Percentiles rank a stretch among this genome's conserved stretches.
Conservation (phyloP, 2,888 invertebrate species). For the Caenorhabditis japonica region DNA sequence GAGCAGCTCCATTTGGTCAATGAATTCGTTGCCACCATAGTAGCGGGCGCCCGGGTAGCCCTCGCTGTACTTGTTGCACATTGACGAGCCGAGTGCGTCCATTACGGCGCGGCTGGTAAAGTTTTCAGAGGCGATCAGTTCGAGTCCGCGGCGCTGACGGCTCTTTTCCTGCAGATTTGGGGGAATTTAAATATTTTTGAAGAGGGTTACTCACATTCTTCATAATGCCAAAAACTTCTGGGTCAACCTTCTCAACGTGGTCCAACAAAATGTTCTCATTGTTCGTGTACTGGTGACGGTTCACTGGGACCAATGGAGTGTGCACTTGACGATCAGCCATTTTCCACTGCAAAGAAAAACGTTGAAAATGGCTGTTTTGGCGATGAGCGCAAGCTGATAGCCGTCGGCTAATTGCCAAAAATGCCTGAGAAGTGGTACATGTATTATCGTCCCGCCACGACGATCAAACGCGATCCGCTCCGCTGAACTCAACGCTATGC, state of each 20-base stretch:
- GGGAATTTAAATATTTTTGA: background rate
- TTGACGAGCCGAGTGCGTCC: slow-evolving; percentile 80
- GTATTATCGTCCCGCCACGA: too few relatives aligned
- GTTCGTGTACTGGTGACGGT: slow-evolving; percentile 55
- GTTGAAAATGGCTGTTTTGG: too few relatives aligned
- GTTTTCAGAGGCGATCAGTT: slow-evolving; percentile 94
- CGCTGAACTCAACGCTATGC: too few relatives aligned
- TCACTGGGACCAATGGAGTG: slow-evolving; percentile 68
- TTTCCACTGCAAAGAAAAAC: slow-evolving; percentile 40
- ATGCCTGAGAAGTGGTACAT: too few relatives aligned
- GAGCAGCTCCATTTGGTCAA: slow-evolving; percentile 91
- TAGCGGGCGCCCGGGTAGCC: slow-evolving; percentile 85
- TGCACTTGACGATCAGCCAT: slow-evolving; percentile 59
- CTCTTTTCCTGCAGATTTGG: slow-evolving; percentile 84
- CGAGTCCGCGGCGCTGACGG: slow-evolving; percentile 88
- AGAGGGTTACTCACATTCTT: slow-evolving; percentile 64
- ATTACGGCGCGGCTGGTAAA: slow-evolving; percentile 79
- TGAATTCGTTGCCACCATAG: slow-evolving; percentile 95
- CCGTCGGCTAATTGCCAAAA: too few relatives aligned
- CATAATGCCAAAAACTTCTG: slow-evolving; percentile 88
- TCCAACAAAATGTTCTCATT: slow-evolving; percentile 69
- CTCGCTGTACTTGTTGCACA: slow-evolving; percentile 82
- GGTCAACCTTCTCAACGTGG: slow-evolving; percentile 84
- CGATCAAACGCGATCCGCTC: too few relatives aligned
- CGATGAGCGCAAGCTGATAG: too few relatives aligned